Evolutionary conservation across 2,888 invertebrate genomes (phyloP), one percentile per base, ranked within the genome.

Genomic region (Stenurella melanura): DNA sequence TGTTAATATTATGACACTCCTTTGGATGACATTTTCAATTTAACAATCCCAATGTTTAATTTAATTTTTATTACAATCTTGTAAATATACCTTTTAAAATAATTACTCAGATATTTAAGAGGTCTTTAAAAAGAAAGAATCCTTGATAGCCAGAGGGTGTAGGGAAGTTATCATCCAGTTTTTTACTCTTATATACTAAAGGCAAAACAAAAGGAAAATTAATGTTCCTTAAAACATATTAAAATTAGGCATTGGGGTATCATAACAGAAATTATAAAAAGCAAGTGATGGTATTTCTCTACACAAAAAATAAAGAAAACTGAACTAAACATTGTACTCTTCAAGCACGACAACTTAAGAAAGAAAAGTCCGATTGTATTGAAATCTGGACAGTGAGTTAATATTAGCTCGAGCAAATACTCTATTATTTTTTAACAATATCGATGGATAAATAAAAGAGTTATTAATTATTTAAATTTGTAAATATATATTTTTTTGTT

Each of bases 11-110:
- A n/a, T 15, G n/a, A 50, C 50, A 15, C 11, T 21, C 17, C 38
- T 38, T 38, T 63, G 38, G 42, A 6, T 42, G 42, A 1, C 19
- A 57, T 56, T 50, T 30, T 12, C 57, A 18, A 58, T 34, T 69
- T 69, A 34, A 69, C 34, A 69, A 56, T 56, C 17, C n/a, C 69
- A n/a, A 34, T 38, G 9, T 58, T 70, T 70, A 70, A 70, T 70
- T 58, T 58, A 70, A 58, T 70, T 70, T 61, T 70, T 70, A 70
- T 60, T 70, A 60, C 42, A 56, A 38, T 61, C n/a, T 58, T 60
- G 69, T 34, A 69, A 70, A 70, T 38, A 70, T 17, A 38, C 50
- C 60, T 42, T 70, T 70, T 60, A 21, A 70, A 70, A 60, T 70
- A 70, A 70, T 69, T 69, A 69, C 69, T 30, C 58, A 50, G 26